phyloP scores from a whole-genome alignment of 2,113 vertebrate genomes.

The Cariama cristata region DNA sequence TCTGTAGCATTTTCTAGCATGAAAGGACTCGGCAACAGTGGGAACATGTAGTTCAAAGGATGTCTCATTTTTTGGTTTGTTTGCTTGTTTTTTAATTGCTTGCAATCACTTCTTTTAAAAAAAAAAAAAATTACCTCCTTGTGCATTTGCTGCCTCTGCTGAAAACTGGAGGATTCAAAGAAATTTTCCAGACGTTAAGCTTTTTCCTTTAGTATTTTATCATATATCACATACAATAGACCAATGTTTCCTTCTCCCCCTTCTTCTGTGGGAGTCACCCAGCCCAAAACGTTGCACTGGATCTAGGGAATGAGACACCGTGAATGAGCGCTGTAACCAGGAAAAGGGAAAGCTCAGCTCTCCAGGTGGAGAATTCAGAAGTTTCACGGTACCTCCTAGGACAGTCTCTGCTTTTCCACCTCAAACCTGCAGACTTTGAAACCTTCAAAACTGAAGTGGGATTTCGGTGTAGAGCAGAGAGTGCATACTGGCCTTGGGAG shows the following conservation, averaged over 20 bases:
- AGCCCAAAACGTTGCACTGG: background rate
- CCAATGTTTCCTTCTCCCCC: background rate
- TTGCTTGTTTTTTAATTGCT: background rate
- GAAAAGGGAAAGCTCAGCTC: background rate
- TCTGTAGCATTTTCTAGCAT: background rate
- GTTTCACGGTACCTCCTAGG: background rate
- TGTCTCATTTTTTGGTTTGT: background rate
- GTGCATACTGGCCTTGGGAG: rapidly evolving
- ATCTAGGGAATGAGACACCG: background rate
- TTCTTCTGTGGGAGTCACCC: background rate
- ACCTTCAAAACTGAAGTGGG: background rate
- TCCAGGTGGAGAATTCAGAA: background rate
- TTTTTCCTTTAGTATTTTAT: background rate
- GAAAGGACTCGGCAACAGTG: background rate
- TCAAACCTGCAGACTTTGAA: background rate
- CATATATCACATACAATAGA: background rate
- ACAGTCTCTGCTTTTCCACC: background rate
- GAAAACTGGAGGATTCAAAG: background rate
- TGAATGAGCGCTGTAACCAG: background rate
- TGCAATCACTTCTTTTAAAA: background rate
- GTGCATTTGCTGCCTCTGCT: background rate
- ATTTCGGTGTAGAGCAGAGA: background rate
- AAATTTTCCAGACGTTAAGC: background rate
- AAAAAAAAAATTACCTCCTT: background rate
- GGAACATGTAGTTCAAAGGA: background rate